Percentiles rank a stretch among this genome's conserved stretches.
These are phyloP conservation scores for Nemurella pictetii DNA, from an alignment of 2,888 invertebrate species.

Conservation along the genomic window DNA sequence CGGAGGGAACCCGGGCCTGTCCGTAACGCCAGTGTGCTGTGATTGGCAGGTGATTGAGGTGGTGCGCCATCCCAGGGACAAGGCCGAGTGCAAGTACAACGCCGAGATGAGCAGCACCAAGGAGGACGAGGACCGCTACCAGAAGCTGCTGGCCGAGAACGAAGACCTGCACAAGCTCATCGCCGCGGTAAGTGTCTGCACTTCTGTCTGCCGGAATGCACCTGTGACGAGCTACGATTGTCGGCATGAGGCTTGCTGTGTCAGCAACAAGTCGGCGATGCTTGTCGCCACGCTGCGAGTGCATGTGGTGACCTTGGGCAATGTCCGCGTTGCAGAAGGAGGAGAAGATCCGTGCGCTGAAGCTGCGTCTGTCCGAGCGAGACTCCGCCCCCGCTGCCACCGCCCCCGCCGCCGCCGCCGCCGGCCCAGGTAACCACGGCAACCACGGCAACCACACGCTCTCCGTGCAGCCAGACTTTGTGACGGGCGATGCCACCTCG, in stretches of 20 bases:
- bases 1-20: no score
- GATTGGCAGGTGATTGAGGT: conserved; percentile 78
- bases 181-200: conserved; percentile 80
- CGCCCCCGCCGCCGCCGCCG: conserved; percentile 45
- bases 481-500: conserved; percentile 76
- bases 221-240: no score
- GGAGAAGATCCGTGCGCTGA: conserved; percentile 80
- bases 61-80: conserved; percentile 84
- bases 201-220: neutral
- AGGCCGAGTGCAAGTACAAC: conserved; percentile 85
- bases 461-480: conserved; percentile 71
- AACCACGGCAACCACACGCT: conserved; percentile 74
- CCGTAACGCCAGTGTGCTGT: no score
- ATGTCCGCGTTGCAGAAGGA: conserved; percentile 68
- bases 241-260: no score
- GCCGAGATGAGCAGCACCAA: conserved; percentile 80
- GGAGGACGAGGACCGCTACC: conserved; percentile 94
- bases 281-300: no score
- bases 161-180: conserved; percentile 95
- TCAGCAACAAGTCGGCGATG: no score
- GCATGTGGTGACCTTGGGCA: neutral
- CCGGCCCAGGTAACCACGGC: conserved; percentile 56
- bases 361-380: conserved; percentile 78
- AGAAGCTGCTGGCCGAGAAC: conserved; percentile 90
- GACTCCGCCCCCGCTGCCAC: conserved; percentile 60